Conservation (phyloP, 2,888 invertebrate genomes). For the Morpho helenor region DNA sequence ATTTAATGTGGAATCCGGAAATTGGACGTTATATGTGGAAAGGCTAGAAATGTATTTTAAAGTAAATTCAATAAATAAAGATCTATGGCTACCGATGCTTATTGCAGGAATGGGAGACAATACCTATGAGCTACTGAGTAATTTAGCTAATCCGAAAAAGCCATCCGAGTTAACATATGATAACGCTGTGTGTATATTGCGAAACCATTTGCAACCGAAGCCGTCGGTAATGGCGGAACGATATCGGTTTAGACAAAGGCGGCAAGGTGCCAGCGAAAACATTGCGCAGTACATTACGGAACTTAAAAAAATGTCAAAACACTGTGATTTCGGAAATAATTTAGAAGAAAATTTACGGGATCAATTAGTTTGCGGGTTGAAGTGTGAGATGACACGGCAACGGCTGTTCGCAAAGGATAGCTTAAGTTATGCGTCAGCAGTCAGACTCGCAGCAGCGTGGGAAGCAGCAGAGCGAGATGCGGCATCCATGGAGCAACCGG, state of each 20-base stretch:
- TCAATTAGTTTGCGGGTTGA: constrained; percentile 10
- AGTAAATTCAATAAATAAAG: background rate
- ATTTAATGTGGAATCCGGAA: background rate
- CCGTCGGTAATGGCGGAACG: constrained; percentile 20
- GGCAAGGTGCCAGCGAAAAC: no score
- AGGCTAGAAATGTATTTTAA: background rate
- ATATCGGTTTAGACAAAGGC: background rate
- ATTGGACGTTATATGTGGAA: background rate
- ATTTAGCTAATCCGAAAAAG: background rate
- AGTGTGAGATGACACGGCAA: constrained; percentile 1
- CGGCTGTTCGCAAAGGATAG: constrained; percentile 3
- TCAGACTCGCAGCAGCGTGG: background rate
- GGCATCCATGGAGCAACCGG: background rate
- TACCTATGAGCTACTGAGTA: background rate
- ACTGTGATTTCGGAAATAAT: constrained; percentile 1
- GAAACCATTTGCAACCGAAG: constrained; percentile 10
- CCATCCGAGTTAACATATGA: background rate
- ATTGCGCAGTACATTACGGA: no score
- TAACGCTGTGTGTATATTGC: background rate
- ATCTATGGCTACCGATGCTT: background rate
- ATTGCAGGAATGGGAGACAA: background rate
- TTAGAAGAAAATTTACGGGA: constrained; percentile 10
- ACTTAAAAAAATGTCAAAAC: background rate
- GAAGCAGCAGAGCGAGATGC: background rate
- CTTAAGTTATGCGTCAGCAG: background rate